Evolutionary conservation across 1,140 invertebrate genomes (phyloP), one percentile per base, ranked within the genome.

Genomic region (Thaumetopoea pityocampa): DNA sequence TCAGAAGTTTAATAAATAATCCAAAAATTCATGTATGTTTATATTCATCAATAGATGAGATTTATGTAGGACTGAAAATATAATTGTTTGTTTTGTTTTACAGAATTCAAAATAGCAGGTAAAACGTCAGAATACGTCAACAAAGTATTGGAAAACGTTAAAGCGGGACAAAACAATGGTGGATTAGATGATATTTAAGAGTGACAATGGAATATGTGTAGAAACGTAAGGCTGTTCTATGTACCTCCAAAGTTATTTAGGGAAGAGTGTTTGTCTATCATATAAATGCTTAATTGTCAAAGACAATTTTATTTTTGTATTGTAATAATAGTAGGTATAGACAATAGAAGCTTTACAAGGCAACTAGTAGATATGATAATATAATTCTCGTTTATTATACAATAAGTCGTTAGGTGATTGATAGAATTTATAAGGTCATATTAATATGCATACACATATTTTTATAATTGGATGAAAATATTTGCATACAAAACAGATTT

Each of bases 211-310:
- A 49, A 65, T 60, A 60, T 66, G 53, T 66, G 67, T 65, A 67
- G 57, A 63, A 83, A 80, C 79, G 63, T 79, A 83, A 83, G 79
- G 79, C 79, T 83, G 79, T 83, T 76, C 62, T 67, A 72, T 77
- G 79, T 83, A 83, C 79, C 79, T 83, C 79, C 79, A 83, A 83
- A 80, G 76, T 77, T 80, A 79, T 70, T 74, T 77, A 78, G 62
- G 60, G 43, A 69, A 52, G 42, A 71, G 51, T 69, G 30, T 66
- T 67, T 70, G 45, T 68, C 37, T 56, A 58, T 69, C 67, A 69
- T 72, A 57, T 27, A 37, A 34, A 72, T 66, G 55, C 57, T 73
- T 67, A 62, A 69, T 74, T 79, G 72, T 82, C 74, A 35, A 64
- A 78, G 74, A 77, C 78, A 76, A 72, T 66, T 74, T 74, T 77